Percentiles rank a stretch among this genome's conserved stretches.
These are phyloP conservation scores for Limnothrissa miodon DNA, from an alignment of 2,113 vertebrate genomes.

Conservation along the genomic window DNA sequence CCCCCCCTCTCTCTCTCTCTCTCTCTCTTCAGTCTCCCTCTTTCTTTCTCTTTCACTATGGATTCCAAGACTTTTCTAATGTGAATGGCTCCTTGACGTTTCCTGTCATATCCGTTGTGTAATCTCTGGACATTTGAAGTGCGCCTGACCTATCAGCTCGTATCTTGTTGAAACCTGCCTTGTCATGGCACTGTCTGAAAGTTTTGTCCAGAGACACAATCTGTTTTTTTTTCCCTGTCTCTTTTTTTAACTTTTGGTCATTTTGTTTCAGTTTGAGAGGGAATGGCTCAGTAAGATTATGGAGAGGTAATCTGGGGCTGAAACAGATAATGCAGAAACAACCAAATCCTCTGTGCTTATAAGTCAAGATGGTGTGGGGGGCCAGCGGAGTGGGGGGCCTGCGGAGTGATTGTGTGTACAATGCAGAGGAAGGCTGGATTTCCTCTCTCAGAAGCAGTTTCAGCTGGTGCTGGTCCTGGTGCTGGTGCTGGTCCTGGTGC, in stretches of 20 bases:
- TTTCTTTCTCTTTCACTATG: background rate
- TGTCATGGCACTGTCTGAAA: background rate
- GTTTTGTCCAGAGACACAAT: background rate
- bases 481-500: background rate
- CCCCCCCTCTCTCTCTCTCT: too few relatives aligned
- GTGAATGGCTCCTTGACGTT: background rate
- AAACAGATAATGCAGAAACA: constrained; percentile 63
- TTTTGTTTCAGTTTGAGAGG: constrained; percentile 39
- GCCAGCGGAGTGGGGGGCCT: constrained; percentile 26
- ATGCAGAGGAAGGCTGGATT: background rate
- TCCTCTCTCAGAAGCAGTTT: background rate
- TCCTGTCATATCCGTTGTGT: background rate
- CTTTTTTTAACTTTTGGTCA: constrained; percentile 38
- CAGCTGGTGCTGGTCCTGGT: background rate
- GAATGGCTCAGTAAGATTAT: constrained; percentile 58
- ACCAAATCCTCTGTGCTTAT: constrained; percentile 58
- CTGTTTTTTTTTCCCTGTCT: background rate
- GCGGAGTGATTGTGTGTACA: background rate
- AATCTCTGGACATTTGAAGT: background rate
- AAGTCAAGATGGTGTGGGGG: constrained; percentile 47
- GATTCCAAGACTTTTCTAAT: background rate
- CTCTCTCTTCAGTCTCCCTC: too few relatives aligned
- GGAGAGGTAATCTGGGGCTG: constrained; percentile 62
- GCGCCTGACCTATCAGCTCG: background rate
- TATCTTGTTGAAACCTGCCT: background rate